Evolutionary conservation across 2,797 vertebrate species (phyloP), one percentile per base, ranked within the genome.

Genomic region (Phylloscopus collybita): DNA sequence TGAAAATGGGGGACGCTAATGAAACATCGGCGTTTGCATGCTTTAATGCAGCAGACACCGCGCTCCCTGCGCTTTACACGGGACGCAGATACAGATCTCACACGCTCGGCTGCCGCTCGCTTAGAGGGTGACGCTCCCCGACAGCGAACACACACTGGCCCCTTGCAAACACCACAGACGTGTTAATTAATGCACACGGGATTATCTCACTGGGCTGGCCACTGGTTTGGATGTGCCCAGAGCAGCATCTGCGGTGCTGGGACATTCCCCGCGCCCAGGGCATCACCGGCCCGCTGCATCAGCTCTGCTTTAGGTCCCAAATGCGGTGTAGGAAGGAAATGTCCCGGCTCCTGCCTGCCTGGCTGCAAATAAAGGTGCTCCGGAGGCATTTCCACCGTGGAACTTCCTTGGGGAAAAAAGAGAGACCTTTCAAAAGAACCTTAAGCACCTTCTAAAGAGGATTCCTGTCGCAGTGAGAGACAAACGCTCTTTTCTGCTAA

Each of bases 261-360:
- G 6, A 15, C 7, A 12, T 4, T 4, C 59, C 29, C 78, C 1
- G 44, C 11, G 34, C 18, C 66, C 49, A 1, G 32, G 54, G 36
- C 6, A 10, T 5, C n/a, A 2, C 20, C 15, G 9, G 34, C n/a
- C n/a, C n/a, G n/a, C n/a, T 34, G 34, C 34, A 34, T 34, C 34
- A 34, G 34, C 34, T 14, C 53, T 3, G 17, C 22, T 57, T 4
- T 2, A 4, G 40, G 40, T 6, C 65, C 18, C n/a, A 14, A 16
- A 12, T 2, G 9, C 5, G 1, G 0, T 0, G 34, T 0, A 11
- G 57, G 22, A 61, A 45, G 50, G 40, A 49, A 47, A 36, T 1
- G 3, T 0, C 64, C 27, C 11, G 10, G n/a, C 7, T 20, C 17
- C 61, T 21, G 22, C 16, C 44, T 3, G 38, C n/a, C 19, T 15